phyloP scores from a whole-genome alignment of 2,113 vertebrate species.

The Pitta sordida region DNA sequence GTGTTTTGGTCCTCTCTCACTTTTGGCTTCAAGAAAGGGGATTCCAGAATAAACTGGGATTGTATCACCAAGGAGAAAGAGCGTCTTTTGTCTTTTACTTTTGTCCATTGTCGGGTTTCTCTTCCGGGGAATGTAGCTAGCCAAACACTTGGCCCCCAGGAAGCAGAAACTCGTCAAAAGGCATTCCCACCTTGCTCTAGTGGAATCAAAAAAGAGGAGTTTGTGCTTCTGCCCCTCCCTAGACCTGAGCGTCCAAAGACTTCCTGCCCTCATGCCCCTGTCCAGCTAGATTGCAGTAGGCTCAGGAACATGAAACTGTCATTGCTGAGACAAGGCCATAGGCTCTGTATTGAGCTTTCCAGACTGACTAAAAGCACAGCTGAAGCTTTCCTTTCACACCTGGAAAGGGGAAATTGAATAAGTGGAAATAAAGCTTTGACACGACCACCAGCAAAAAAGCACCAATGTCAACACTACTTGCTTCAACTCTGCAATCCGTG shows the following conservation, averaged over 20 bases:
- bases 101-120: too few relatives aligned
- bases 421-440: background rate
- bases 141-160: too few relatives aligned
- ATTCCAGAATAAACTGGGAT: too few relatives aligned
- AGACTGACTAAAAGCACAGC: background rate
- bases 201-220: background rate
- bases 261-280: background rate
- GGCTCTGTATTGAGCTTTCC: background rate
- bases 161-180: too few relatives aligned
- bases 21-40: too few relatives aligned
- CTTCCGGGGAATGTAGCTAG: too few relatives aligned
- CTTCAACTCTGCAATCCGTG: background rate
- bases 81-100: too few relatives aligned
- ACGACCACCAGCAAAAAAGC: background rate
- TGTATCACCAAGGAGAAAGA: too few relatives aligned
- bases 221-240: background rate
- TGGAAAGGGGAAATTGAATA: background rate
- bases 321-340: background rate
- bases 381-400: background rate
- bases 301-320: background rate
- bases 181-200: background rate
- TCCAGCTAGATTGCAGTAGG: accelerated
- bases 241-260: background rate
- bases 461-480: background rate
- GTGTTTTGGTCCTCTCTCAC: too few relatives aligned